phyloP scores from a whole-genome alignment of 2,113 vertebrate species.

The Anhinga rufa region DNA sequence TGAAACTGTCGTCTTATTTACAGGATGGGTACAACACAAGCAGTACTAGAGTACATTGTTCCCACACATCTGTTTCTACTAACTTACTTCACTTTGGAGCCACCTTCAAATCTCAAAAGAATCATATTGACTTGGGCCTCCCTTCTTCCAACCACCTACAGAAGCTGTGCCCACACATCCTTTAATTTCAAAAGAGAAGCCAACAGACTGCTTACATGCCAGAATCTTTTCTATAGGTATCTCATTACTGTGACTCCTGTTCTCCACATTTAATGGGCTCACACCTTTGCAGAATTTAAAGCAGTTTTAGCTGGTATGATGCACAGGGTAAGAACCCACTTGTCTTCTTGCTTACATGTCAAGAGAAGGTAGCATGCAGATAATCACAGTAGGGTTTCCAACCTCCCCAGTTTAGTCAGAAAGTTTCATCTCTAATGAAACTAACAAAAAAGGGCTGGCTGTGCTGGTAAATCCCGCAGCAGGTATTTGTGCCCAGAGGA shows the following conservation, averaged over 20 bases:
- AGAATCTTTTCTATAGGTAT: background rate
- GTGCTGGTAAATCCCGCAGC: background rate
- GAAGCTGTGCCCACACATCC: background rate
- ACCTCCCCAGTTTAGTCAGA: background rate
- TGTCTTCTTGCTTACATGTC: background rate
- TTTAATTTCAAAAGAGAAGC: background rate
- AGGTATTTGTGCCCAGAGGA: background rate
- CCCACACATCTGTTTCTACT: background rate
- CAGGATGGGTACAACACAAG: background rate
- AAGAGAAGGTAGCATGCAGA: background rate
- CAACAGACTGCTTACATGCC: background rate
- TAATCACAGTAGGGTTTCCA: background rate
- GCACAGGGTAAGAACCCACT: background rate
- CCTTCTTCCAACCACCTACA: background rate
- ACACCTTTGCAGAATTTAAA: background rate
- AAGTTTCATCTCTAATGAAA: background rate
- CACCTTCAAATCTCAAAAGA: background rate
- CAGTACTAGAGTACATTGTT: background rate
- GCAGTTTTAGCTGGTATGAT: background rate
- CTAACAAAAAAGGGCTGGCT: background rate
- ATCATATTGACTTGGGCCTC: background rate
- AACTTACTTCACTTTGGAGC: background rate
- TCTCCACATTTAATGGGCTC: background rate
- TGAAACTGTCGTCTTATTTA: background rate
- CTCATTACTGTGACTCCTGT: background rate